Percentiles rank a stretch among this genome's conserved stretches.
Evolutionary conservation across 1,140 invertebrate species (phyloP).

Genomic region (Stegodyphus dumicola): DNA sequence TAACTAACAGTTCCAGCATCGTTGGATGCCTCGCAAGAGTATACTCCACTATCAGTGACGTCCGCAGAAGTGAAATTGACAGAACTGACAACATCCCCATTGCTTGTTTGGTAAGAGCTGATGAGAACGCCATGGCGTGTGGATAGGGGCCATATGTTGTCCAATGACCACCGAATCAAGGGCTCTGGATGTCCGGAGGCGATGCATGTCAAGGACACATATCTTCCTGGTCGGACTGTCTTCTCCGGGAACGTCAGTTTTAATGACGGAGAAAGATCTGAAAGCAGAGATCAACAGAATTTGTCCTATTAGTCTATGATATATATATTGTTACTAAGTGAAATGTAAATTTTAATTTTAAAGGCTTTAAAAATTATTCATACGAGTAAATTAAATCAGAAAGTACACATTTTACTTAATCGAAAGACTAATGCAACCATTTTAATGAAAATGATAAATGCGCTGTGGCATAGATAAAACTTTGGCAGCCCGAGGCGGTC

Average conservation of each 20-base stretch:
- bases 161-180: slow-evolving; percentile 92
- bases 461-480: too few relatives aligned
- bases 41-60: slow-evolving; percentile 72
- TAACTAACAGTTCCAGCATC: slow-evolving; percentile 68
- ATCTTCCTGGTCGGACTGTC: slow-evolving; percentile 86
- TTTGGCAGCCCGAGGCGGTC: too few relatives aligned
- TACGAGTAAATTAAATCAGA: too few relatives aligned
- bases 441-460: too few relatives aligned
- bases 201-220: slow-evolving; percentile 83
- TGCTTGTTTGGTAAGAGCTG: slow-evolving; percentile 47
- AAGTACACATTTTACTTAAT: too few relatives aligned
- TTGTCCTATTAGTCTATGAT: neutral
- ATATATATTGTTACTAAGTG: too few relatives aligned
- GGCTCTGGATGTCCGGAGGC: slow-evolving; percentile 93
- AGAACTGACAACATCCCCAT: slow-evolving; percentile 84
- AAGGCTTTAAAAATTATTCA: too few relatives aligned
- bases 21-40: slow-evolving; percentile 68
- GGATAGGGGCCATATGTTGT: slow-evolving; percentile 70
- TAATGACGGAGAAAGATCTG: slow-evolving; percentile 77
- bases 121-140: slow-evolving; percentile 55
- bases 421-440: too few relatives aligned
- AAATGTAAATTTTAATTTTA: too few relatives aligned
- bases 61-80: slow-evolving; percentile 90
- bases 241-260: slow-evolving; percentile 86
- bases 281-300: slow-evolving; percentile 58